Percentiles rank a stretch among this genome's conserved stretches.
These are phyloP conservation scores for Caenorhabditis sp. DNA, from an alignment of 2,888 invertebrate genomes.

Conservation along the genomic window DNA sequence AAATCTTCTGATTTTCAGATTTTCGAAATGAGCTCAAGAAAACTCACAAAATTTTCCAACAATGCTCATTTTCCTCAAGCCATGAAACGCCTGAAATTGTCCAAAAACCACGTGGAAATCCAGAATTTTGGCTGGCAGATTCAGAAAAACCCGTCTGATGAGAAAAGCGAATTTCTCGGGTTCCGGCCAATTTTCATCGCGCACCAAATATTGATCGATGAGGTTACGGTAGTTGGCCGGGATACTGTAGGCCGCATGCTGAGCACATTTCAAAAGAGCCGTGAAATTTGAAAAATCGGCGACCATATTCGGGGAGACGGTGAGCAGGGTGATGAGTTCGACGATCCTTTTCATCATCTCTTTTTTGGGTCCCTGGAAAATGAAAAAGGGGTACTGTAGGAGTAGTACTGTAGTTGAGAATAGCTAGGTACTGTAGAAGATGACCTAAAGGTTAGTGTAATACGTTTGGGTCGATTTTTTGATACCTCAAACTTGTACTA, in stretches of 20 bases:
- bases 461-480: no score
- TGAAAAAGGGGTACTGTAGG: background rate
- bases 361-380: background rate
- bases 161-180: background rate
- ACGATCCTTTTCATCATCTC: background rate
- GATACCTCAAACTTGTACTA: no score
- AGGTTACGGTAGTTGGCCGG: background rate
- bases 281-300: background rate
- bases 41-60: slow-evolving; percentile 19
- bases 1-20: no score
- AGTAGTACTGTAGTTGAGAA: no score
- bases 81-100: slow-evolving; percentile 17
- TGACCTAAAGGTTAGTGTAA: no score
- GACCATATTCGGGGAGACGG: background rate
- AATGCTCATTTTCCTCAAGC: slow-evolving; percentile 17
- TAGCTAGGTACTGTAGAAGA: no score
- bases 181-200: background rate
- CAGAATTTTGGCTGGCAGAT: background rate
- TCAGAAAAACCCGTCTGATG: background rate
- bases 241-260: background rate
- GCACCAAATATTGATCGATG: background rate
- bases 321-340: background rate
- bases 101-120: slow-evolving; percentile 25
- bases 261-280: background rate
- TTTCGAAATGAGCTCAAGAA: background rate